Evolutionary conservation across 2,113 vertebrate genomes (phyloP), one percentile per base, ranked within the genome.

Genomic region (Forbesichthys papilliferus): DNA sequence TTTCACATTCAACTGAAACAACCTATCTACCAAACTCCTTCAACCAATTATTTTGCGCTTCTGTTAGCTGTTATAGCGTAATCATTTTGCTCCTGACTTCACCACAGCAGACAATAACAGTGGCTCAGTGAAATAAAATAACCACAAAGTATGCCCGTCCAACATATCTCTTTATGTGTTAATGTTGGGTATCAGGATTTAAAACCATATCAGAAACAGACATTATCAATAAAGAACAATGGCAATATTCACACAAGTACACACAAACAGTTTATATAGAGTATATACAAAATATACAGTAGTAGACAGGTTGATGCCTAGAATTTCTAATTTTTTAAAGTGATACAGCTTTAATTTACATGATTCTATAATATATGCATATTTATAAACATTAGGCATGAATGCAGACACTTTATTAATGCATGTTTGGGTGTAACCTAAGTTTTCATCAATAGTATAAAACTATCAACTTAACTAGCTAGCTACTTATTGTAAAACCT

Each of bases 241-340:
- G 64, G 77, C 9, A 2, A 47, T 66, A 48, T 67, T 70, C 46
- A 66, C 12, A 77, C 34, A 66, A 66, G 56, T 75, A 16, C 12
- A 61, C 66, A 60, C 51, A 47, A 61, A 76, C 47, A 75, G 36
- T 55, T 18, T 18, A 16, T 16, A 16, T 16, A 55, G 72, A 66
- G 66, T 69, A 18, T 59, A 73, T 46, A 78, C 3, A 42, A 49
- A 61, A 62, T 60, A 52, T 51, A 73, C 49, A 73, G 8, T 48
- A 61, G 57, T 47, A 12, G 12, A 69, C 51, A 64, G n/a, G 9
- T 5, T 48, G 56, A 5, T 13, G 4, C 20, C 20, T 11, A 51
- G 11, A 13, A 34, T 11, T 60, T 42, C 33, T 16, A 14, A 42
- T n/a, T 46, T 42, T n/a, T 60, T 13, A 60, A 13, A 42, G 11